Evolutionary conservation across 2,113 vertebrate genomes (phyloP), one percentile per base, ranked within the genome.

Genomic region (Rhizomys pruinosus): DNA sequence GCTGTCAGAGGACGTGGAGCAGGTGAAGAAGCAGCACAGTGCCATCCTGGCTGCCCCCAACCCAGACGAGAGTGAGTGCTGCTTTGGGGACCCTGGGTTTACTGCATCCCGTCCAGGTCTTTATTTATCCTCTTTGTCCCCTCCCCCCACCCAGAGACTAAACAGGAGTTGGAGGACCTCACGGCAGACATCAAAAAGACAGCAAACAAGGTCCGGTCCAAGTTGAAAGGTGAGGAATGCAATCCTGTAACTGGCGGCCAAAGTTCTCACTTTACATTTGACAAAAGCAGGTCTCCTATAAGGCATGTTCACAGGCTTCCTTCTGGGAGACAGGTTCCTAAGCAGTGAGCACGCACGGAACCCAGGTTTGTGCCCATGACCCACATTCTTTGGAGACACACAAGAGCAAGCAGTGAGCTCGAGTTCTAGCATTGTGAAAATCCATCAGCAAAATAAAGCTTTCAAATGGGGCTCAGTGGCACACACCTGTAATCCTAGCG

Each of bases 141-240:
- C 20, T 69, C 23, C n/a, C 64, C 69, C 22, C 97, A 99, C 69
- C 22, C 97, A 99, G 99, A 99, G 97, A 99, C 99, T 90, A 99
- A 99, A 97, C 99, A 99, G 98, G 99, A 99, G 97, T 96, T 99
- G 98, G 99, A 99, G 98, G 99, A 99, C 96, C 99, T 99, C 91
- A 99, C 99, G 72, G 99, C 99, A 91, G 99, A 99, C 97, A 99
- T 99, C 98, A 99, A 99, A 98, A 99, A 99, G 98, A 99, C 99
- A 85, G 99, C 99, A 89, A 99, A 99, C 98, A 99, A 99, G 98
- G 99, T 99, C 72, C 99, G 99, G 96, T 99, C 99, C 98, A 99
- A 99, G 97, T 99, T 99, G 99, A 99, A 99, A 99, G 99, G 99
- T 99, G 94, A 96, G 97, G 64, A 77, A 22, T 68, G 39, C 32